phyloP scores from a whole-genome alignment of 2,113 vertebrate genomes.

The Aphyosemion australe region DNA sequence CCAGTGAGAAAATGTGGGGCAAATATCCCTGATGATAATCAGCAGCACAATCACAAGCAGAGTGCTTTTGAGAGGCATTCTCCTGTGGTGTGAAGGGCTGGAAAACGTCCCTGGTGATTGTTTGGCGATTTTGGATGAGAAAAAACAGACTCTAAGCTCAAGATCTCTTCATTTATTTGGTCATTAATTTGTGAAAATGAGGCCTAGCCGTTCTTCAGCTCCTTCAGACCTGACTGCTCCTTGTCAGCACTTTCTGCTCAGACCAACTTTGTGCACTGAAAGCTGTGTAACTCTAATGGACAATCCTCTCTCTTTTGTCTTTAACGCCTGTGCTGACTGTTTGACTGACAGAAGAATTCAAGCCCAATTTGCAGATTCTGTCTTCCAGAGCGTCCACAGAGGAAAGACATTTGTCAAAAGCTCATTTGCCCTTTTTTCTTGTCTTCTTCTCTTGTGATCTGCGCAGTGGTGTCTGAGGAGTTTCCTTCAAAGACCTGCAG shows the following conservation, averaged over 20 bases:
- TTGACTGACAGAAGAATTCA: constrained; percentile 62
- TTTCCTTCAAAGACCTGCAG: constrained; percentile 14
- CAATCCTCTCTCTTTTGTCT: constrained; percentile 60
- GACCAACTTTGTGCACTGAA: constrained; percentile 32
- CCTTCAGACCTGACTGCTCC: constrained; percentile 45
- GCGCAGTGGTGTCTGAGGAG: constrained; percentile 30
- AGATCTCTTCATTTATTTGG: constrained; percentile 41
- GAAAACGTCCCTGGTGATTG: neutral
- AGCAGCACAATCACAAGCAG: constrained; percentile 39
- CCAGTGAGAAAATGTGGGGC: constrained; percentile 56
- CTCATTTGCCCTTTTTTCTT: constrained; percentile 37
- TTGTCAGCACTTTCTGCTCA: constrained; percentile 71
- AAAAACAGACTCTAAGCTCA: neutral
- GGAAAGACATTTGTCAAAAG: constrained; percentile 63
- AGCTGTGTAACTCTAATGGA: constrained; percentile 70
- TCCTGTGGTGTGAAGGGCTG: neutral
- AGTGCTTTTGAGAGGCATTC: constrained; percentile 25
- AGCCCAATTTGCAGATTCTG: constrained; percentile 67
- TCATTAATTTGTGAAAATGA: constrained; percentile 39
- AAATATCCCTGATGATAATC: constrained; percentile 41
- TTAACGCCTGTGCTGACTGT: constrained; percentile 43
- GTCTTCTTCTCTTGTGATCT: constrained; percentile 55
- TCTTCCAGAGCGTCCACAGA: constrained; percentile 47
- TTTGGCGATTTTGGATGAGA: neutral
- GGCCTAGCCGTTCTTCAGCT: constrained; percentile 60